Percentiles rank a stretch among this genome's conserved stretches.
These are phyloP conservation scores for Sarcophaga peregrina DNA, from an alignment of 1,140 invertebrate genomes.

Conservation along the genomic window DNA sequence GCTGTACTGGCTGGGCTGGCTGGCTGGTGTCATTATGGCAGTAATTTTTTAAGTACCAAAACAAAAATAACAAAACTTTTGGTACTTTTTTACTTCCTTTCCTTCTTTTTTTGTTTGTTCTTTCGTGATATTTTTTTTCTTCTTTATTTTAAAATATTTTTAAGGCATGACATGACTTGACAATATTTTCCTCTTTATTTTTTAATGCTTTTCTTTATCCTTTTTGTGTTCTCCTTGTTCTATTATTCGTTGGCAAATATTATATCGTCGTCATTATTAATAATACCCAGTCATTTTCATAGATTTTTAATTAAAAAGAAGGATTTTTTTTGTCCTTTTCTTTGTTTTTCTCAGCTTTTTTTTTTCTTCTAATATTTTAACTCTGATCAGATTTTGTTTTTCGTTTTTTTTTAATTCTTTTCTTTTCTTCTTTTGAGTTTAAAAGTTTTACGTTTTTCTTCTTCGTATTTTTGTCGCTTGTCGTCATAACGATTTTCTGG, in stretches of 20 bases:
- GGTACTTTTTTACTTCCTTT: neutral
- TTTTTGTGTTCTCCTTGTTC: neutral
- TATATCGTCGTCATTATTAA: neutral
- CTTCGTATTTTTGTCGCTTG: too few relatives aligned
- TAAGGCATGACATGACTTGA: neutral
- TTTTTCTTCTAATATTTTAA: too few relatives aligned
- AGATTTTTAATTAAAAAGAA: slow-evolving; percentile 42
- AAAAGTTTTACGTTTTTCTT: neutral
- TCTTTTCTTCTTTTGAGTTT: neutral
- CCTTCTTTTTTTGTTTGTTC: neutral
- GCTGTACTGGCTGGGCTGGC: too few relatives aligned
- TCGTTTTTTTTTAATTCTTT: too few relatives aligned
- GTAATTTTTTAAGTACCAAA: neutral
- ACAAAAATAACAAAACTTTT: neutral
- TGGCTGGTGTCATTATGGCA: slow-evolving; percentile 1
- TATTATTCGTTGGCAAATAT: neutral
- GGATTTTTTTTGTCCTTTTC: neutral
- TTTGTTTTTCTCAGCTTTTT: neutral
- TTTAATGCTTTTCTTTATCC: neutral
- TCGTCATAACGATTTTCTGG: neutral
- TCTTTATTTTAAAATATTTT: too few relatives aligned
- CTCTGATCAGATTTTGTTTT: too few relatives aligned
- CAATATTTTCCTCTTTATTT: neutral
- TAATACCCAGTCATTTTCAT: slow-evolving; percentile 42
- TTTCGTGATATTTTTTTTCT: neutral